Conservation (phyloP, 2,797 vertebrate genomes). For the Scleropages formosus region DNA sequence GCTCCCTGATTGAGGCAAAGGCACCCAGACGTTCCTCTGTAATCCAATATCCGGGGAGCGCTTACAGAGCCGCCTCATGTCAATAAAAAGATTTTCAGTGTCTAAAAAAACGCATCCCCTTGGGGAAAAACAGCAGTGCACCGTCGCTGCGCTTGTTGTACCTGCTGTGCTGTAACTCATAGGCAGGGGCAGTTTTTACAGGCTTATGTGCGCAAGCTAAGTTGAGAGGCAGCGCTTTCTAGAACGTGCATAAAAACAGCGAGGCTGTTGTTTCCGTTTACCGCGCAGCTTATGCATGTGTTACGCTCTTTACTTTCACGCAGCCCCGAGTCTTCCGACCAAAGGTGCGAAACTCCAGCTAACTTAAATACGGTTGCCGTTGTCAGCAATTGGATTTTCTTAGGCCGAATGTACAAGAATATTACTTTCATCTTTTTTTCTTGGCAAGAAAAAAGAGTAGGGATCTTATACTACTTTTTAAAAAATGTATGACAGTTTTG, state of each 20-base stretch:
- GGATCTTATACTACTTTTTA: not conserved
- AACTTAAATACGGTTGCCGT: not conserved
- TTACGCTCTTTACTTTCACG: too few relatives aligned
- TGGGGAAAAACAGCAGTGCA: not conserved
- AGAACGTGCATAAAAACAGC: not conserved
- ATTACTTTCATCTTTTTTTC: not conserved
- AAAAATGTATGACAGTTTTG: slow-evolving; percentile 10
- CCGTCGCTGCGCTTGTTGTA: not conserved
- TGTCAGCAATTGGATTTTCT: not conserved
- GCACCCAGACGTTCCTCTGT: not conserved
- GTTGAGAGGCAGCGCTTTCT: not conserved
- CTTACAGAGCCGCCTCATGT: not conserved
- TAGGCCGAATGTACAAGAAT: not conserved
- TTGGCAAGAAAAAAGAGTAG: not conserved
- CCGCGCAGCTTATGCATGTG: not conserved
- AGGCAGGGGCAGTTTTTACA: not conserved
- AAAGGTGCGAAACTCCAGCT: not conserved
- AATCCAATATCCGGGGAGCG: slow-evolving; percentile 7
- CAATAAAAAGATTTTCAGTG: slow-evolving; percentile 23
- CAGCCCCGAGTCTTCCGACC: not conserved
- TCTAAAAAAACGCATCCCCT: not conserved
- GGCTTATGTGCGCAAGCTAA: not conserved
- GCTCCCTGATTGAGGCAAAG: not conserved
- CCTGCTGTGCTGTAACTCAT: not conserved
- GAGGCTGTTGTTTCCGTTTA: not conserved